These are phyloP conservation scores for Clivina fossor DNA, from an alignment of 2,888 invertebrate species.

Conservation along the genomic window DNA sequence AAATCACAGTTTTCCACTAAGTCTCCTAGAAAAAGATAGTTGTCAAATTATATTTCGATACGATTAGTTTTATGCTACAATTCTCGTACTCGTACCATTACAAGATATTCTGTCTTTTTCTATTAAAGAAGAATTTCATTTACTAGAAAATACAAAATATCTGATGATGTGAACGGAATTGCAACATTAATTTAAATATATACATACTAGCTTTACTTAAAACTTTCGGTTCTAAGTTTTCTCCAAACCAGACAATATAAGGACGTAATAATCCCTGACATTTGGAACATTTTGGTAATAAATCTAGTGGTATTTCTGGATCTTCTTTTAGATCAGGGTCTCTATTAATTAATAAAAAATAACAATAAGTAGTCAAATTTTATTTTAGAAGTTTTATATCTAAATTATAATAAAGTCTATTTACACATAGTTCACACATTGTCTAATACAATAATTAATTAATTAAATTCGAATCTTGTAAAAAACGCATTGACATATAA, in stretches of 20 bases:
- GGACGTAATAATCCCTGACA: conserved; percentile 76
- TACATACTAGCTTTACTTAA: conserved; percentile 63
- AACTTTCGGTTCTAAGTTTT: conserved; percentile 66
- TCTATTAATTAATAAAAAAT: conserved; percentile 39
- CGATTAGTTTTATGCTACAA: conserved; percentile 7
- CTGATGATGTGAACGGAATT: too few relatives aligned
- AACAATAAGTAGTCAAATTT: background rate
- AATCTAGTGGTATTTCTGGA: conserved; percentile 63
- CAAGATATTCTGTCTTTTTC: too few relatives aligned
- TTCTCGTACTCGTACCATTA: too few relatives aligned
- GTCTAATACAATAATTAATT: too few relatives aligned
- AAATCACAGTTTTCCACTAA: conserved; percentile 72
- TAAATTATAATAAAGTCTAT: too few relatives aligned
- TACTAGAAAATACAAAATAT: too few relatives aligned
- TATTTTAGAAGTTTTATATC: too few relatives aligned
- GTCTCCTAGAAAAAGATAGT: conserved; percentile 54
- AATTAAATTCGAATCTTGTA: too few relatives aligned
- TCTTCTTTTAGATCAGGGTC: conserved; percentile 46
- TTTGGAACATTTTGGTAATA: conserved; percentile 70
- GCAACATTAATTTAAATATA: too few relatives aligned
- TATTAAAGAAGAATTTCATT: too few relatives aligned
- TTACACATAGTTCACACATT: too few relatives aligned
- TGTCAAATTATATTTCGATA: conserved; percentile 13
- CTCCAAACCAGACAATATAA: conserved; percentile 88
- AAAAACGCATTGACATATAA: too few relatives aligned